Conservation (phyloP, 2,797 vertebrate species). For the Pyrocephalus nanus region DNA sequence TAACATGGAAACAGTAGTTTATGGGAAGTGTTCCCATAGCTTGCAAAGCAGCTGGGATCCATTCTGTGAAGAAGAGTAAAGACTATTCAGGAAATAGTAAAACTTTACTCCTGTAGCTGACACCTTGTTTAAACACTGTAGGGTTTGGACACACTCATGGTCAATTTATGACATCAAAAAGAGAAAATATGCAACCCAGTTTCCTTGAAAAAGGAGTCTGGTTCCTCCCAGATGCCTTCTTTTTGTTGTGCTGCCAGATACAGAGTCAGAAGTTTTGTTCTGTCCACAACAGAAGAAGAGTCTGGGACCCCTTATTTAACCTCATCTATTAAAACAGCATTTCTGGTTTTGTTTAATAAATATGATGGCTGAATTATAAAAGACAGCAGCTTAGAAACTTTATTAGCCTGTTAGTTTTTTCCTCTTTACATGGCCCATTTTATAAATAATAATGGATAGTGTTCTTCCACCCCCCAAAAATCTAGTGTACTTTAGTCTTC, state of each 20-base stretch:
- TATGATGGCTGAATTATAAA: neutral
- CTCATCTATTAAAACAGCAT: accelerated
- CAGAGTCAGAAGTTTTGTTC: neutral
- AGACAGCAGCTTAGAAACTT: neutral
- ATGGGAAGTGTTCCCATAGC: neutral
- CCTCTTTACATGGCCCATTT: neutral
- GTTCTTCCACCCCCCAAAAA: neutral
- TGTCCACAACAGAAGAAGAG: neutral
- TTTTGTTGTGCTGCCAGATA: neutral
- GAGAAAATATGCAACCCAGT: neutral
- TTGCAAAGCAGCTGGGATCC: neutral
- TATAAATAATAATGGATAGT: neutral
- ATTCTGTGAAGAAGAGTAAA: neutral
- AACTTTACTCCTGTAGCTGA: neutral
- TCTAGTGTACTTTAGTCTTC: neutral
- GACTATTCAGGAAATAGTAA: neutral
- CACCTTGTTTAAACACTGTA: neutral
- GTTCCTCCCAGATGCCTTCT: neutral
- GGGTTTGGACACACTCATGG: neutral
- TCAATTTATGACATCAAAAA: neutral
- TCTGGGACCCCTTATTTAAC: neutral
- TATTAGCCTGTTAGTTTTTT: neutral
- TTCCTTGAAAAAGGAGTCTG: neutral
- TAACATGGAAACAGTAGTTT: neutral
- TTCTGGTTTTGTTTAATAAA: neutral